Base-by-base conservation (phyloP, 2,888 invertebrate genomes). In the Clanis bilineata region DNA sequence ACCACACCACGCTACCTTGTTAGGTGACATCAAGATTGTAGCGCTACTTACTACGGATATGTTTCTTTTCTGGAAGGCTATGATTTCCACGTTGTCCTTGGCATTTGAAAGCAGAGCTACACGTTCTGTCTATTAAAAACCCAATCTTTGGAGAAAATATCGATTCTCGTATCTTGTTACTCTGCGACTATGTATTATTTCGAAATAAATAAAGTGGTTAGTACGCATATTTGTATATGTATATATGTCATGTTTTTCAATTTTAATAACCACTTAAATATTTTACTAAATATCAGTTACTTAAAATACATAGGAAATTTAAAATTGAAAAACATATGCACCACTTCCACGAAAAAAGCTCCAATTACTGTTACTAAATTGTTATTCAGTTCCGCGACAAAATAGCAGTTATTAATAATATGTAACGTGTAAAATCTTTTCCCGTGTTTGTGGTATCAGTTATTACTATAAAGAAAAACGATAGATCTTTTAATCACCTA, bases 1-100 rank as follows among this genome's bases (percentile, higher is more conserved):
- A 85, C 80, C 79, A 88, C 87, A 88, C 86, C 88, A 86, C 85
- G 82, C 87, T 86, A 88, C 87, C 86, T 85, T 76, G 77, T 80
- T 82, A 85, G 71, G 78, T 83, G 81, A 88, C 85, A 87, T 79
- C 85, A 79, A 86, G 65, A 79, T 73, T 76, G 66, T 73, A 77
- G 70, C 77, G 73, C 80, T 86, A 87, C 89, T 87, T 85, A 88
- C 85, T 76, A 81, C 73, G 73, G 74, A 81, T 79, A 64, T 56
- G 64, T 80, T 82, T 86, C 74, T 55, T 51, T 65, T 69, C 62
- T 43, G 22, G 41, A 9, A 6, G 7, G 41, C 41, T 72, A 65
- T 68, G 10, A 38, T 72, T 71, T 80, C 82, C 85, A 71, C 76
- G 81, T 57, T 64, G 74, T 77, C 82, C 88, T 60, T 71, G 54